A percentile compares a stretch with the other conserved stretches of the same genome.
phyloP scores from a whole-genome alignment of 2,888 invertebrate genomes.

The Heliothis peltigera region DNA sequence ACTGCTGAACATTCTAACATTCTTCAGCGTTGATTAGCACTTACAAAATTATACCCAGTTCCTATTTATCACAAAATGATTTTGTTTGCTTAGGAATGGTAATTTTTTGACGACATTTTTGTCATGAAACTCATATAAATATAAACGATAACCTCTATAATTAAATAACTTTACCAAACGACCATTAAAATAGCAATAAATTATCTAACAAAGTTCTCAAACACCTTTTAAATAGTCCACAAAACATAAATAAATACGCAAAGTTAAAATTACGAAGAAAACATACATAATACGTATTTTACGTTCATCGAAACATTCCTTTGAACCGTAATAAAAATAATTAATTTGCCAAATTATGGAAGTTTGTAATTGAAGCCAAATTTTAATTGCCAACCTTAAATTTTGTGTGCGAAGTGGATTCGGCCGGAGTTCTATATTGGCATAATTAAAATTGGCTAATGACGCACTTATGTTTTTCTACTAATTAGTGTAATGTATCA shows the following conservation, averaged over 20 bases:
- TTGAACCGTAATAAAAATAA: slow-evolving; percentile 37
- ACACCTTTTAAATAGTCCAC: not conserved
- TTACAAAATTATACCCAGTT: too few species aligned
- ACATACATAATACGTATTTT: slow-evolving; percentile 4
- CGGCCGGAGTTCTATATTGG: slow-evolving; percentile 7
- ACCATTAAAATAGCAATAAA: not conserved
- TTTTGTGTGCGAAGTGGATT: slow-evolving; percentile 8
- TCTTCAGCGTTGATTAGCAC: too few species aligned
- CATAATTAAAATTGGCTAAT: slow-evolving; percentile 21
- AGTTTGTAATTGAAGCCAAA: slow-evolving; percentile 26
- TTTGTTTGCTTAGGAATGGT: too few species aligned
- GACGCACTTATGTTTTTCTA: slow-evolving; percentile 4
- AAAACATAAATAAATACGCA: not conserved
- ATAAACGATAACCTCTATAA: too few species aligned
- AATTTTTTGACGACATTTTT: too few species aligned
- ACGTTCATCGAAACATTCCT: slow-evolving; percentile 11
- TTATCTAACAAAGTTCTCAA: not conserved
- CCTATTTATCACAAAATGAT: too few species aligned
- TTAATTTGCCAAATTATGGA: slow-evolving; percentile 37
- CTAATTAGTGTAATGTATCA: not conserved
- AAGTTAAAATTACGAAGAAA: slow-evolving; percentile 7
- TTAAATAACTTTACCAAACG: too few species aligned
- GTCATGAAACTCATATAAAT: too few species aligned
- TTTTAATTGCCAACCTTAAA: slow-evolving; percentile 44
- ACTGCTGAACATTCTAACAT: too few species aligned